phyloP scores from a whole-genome alignment of 2,797 vertebrate genomes.

The Rhinella marina region DNA sequence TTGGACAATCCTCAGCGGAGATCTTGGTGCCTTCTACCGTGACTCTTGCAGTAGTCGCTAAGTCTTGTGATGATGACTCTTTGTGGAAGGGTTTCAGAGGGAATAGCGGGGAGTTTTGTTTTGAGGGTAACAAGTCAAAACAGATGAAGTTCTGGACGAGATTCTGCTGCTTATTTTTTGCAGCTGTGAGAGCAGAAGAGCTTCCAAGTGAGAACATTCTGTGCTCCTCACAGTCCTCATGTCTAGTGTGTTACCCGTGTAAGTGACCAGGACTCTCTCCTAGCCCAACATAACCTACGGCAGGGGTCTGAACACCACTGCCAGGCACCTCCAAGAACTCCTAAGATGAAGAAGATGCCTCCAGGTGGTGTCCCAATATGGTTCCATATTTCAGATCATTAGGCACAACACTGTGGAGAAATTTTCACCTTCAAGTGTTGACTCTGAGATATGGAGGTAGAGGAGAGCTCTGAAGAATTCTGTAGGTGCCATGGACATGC shows the following conservation, averaged over 20 bases:
- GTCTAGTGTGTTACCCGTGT: constrained; percentile 39
- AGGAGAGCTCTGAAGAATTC: too few relatives aligned
- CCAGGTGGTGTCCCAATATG: background rate
- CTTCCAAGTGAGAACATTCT: constrained; percentile 9
- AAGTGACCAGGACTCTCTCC: constrained; percentile 18
- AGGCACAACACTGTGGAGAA: too few relatives aligned
- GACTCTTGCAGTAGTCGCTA: constrained; percentile 34
- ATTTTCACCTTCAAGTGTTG: too few relatives aligned
- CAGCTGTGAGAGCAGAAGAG: constrained; percentile 21
- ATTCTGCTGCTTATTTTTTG: constrained; percentile 29
- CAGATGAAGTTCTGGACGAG: constrained; percentile 30
- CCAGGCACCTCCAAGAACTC: background rate
- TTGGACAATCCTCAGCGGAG: background rate
- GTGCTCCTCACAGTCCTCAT: background rate
- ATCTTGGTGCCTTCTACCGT: background rate
- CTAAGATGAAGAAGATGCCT: background rate
- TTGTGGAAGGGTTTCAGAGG: constrained; percentile 23
- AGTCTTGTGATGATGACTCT: constrained; percentile 34
- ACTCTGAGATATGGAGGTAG: too few relatives aligned
- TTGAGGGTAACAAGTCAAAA: constrained; percentile 56
- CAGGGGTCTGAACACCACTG: background rate
- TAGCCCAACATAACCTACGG: constrained; percentile 37
- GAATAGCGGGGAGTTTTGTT: constrained; percentile 39
- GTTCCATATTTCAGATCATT: background rate
- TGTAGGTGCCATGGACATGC: too few relatives aligned